These are phyloP conservation scores for Acleris emargana DNA, from an alignment of 2,888 invertebrate genomes.

Conservation along the genomic window DNA sequence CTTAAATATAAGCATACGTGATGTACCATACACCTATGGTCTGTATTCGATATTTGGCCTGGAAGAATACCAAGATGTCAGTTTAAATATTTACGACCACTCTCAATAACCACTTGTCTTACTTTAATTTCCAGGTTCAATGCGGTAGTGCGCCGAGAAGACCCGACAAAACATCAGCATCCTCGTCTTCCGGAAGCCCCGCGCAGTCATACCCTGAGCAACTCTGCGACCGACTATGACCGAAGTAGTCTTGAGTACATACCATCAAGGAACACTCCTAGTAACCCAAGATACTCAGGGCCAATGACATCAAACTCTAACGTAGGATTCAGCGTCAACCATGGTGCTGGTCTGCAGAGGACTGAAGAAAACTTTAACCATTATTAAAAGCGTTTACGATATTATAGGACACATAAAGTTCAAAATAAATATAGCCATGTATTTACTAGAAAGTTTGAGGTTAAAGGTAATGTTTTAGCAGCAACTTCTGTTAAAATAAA, in stretches of 20 bases:
- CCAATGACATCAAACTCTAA: slow-evolving; percentile 48
- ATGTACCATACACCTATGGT: too few relatives aligned
- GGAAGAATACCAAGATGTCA: too few relatives aligned
- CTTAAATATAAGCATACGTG: too few relatives aligned
- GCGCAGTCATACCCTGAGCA: slow-evolving; percentile 45
- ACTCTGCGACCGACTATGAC: slow-evolving; percentile 42
- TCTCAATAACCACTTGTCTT: too few relatives aligned
- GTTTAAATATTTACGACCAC: too few relatives aligned
- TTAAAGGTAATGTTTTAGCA: neutral
- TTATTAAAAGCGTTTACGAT: slow-evolving; percentile 5
- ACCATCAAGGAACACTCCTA: slow-evolving; percentile 35
- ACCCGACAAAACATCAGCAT: slow-evolving; percentile 55
- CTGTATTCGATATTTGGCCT: too few relatives aligned
- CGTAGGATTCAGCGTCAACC: slow-evolving; percentile 59
- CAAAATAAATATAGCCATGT: neutral
- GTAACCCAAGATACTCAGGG: slow-evolving; percentile 39
- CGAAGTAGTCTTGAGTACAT: slow-evolving; percentile 40
- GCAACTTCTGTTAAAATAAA: neutral
- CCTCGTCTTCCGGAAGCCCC: slow-evolving; percentile 42
- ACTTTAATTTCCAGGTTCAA: slow-evolving; percentile 57
- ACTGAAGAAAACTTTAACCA: slow-evolving; percentile 19
- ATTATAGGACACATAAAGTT: neutral
- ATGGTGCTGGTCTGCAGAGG: slow-evolving; percentile 44
- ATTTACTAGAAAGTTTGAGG: slow-evolving; percentile 3
- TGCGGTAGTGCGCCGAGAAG: slow-evolving; percentile 66